Conservation (phyloP, 2,888 invertebrate species). For the Melitaea athalia region DNA sequence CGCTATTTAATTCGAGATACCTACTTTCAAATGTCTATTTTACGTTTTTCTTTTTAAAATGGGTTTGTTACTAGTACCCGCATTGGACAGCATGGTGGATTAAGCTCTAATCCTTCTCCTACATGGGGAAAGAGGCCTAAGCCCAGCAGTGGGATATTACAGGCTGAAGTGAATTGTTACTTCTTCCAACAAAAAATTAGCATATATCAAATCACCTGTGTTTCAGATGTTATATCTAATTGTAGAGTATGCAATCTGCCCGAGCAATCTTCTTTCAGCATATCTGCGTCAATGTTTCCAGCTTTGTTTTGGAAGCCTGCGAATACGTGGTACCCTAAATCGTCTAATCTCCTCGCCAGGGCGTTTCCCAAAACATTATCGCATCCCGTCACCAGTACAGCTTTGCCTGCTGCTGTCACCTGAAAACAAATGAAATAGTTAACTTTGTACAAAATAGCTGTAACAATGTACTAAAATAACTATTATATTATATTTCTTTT, state of each 20-base stretch:
- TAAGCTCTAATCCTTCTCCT: no score
- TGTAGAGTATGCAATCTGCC: slow-evolving; percentile 88
- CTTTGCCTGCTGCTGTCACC: slow-evolving; percentile 92
- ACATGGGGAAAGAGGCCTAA: no score
- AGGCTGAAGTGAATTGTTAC: no score
- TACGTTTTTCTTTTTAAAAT: no score
- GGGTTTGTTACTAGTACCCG: no score
- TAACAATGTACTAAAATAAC: not conserved
- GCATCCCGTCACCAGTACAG: slow-evolving; percentile 92
- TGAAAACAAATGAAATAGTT: slow-evolving; percentile 51
- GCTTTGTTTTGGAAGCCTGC: slow-evolving; percentile 89
- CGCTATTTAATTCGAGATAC: no score
- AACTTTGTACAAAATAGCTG: not conserved
- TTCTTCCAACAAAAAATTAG: no score
- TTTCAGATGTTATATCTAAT: slow-evolving; percentile 91
- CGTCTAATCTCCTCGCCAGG: slow-evolving; percentile 90
- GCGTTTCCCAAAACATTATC: slow-evolving; percentile 89
- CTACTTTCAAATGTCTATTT: no score
- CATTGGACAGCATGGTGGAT: no score
- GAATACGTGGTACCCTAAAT: slow-evolving; percentile 93
- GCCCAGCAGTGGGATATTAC: no score
- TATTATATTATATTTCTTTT: not conserved
- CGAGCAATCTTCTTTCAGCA: slow-evolving; percentile 89
- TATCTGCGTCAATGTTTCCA: slow-evolving; percentile 86
- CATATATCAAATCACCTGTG: slow-evolving; percentile 71